These are phyloP conservation scores for Forbesichthys papilliferus DNA, from an alignment of 2,113 vertebrate genomes.

Conservation along the genomic window DNA sequence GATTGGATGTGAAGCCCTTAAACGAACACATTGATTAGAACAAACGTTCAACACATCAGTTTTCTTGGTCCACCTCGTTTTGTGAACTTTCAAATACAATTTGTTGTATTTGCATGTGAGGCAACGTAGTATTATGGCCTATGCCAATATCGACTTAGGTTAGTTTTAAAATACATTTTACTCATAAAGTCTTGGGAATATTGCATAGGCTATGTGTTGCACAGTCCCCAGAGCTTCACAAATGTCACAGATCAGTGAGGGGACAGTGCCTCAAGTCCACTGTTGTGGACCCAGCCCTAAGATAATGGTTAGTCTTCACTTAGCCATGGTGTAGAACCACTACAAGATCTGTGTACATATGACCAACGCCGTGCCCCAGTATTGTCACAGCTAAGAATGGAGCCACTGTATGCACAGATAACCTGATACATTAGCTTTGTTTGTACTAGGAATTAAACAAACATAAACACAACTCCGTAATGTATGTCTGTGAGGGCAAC, in stretches of 20 bases:
- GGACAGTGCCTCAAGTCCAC: too few relatives aligned
- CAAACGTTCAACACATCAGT: too few relatives aligned
- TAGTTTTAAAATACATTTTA: not conserved
- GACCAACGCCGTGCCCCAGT: not conserved
- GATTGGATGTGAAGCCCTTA: too few relatives aligned
- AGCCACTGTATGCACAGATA: not conserved
- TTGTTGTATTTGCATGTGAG: too few relatives aligned
- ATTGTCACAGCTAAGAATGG: not conserved
- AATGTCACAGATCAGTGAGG: not conserved
- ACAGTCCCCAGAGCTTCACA: not conserved
- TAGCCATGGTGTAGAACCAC: not conserved
- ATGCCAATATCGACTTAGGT: not conserved
- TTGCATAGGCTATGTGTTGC: not conserved
- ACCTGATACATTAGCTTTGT: not conserved
- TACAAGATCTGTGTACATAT: constrained; percentile 3
- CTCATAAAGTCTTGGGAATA: too few relatives aligned
- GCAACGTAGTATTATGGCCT: not conserved
- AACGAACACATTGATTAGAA: too few relatives aligned
- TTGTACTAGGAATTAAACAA: not conserved
- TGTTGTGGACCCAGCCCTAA: not conserved
- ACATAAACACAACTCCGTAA: not conserved
- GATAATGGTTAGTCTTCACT: not conserved
- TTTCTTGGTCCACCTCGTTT: too few relatives aligned
- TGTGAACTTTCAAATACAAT: too few relatives aligned
- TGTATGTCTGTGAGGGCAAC: not conserved